Conservation (phyloP, 2,113 vertebrate genomes). For the Dissostichus mawsoni region DNA sequence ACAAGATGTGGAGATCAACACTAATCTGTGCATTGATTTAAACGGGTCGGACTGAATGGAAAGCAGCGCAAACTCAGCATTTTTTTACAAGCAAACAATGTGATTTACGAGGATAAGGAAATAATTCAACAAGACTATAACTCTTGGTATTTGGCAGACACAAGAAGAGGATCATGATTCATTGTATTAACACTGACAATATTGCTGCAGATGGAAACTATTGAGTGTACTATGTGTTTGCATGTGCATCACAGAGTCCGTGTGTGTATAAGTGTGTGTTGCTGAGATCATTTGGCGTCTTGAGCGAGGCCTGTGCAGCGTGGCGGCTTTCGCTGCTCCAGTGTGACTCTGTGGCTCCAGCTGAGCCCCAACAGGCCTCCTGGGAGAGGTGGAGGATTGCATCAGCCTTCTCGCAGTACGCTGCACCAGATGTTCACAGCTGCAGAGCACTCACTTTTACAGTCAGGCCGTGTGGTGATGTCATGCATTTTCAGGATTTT, state of each 20-base stretch:
- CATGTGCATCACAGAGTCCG: not conserved
- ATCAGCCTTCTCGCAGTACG: slow-evolving; percentile 49
- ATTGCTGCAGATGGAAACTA: slow-evolving; percentile 10
- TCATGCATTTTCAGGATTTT: slow-evolving; percentile 31
- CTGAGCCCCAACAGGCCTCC: slow-evolving; percentile 51
- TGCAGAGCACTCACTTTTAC: slow-evolving; percentile 24
- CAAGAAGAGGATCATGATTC: slow-evolving; percentile 20
- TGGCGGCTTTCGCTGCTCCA: slow-evolving; percentile 57
- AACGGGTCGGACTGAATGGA: slow-evolving; percentile 27
- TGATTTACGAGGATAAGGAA: slow-evolving; percentile 40
- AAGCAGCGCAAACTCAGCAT: slow-evolving; percentile 40
- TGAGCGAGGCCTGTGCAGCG: slow-evolving; percentile 31
- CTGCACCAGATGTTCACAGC: slow-evolving; percentile 60
- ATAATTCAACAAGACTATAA: slow-evolving; percentile 48
- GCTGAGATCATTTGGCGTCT: slow-evolving; percentile 26
- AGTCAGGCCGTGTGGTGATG: not conserved
- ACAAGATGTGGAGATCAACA: slow-evolving; percentile 8
- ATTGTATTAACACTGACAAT: slow-evolving; percentile 40
- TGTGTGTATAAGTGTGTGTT: slow-evolving; percentile 11
- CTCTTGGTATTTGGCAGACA: slow-evolving; percentile 8
- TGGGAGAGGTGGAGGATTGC: slow-evolving; percentile 53
- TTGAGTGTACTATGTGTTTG: not conserved
- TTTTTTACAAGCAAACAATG: not conserved
- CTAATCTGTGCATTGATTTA: slow-evolving; percentile 41
- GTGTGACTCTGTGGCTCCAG: slow-evolving; percentile 52